Percentiles rank a stretch among this genome's conserved stretches.
Conservation (phyloP, 35 echinoderm and acorn worm species). For the Stichopus chloronotus region DNA sequence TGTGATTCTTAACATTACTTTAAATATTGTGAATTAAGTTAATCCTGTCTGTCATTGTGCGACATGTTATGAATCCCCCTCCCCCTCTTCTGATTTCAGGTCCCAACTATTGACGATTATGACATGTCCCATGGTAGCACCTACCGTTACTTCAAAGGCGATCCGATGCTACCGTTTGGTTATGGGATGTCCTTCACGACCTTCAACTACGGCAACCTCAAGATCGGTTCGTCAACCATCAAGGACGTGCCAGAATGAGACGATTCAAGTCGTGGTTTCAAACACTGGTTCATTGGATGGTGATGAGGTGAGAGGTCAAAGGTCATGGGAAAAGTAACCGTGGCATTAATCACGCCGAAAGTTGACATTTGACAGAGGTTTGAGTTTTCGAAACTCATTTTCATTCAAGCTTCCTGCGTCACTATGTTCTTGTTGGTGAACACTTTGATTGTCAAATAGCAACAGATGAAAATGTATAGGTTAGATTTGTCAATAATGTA, state of each 20-base stretch:
- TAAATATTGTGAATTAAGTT: too few species aligned
- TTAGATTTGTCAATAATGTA: too few species aligned
- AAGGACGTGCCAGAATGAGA: slow-evolving; percentile 62
- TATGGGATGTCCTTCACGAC: slow-evolving; percentile 66
- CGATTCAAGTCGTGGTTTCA: slow-evolving; percentile 38
- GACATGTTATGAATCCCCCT: neutral
- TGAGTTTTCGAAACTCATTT: too few species aligned
- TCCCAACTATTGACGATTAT: slow-evolving; percentile 16
- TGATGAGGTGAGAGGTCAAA: slow-evolving; percentile 56
- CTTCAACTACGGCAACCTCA: slow-evolving; percentile 51
- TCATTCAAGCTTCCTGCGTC: too few species aligned
- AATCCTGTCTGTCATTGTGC: too few species aligned
- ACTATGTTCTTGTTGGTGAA: too few species aligned
- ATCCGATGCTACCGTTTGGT: slow-evolving; percentile 61
- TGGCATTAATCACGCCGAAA: too few species aligned
- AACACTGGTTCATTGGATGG: slow-evolving; percentile 60
- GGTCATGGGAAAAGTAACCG: neutral
- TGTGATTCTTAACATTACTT: too few species aligned
- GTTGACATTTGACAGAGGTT: too few species aligned
- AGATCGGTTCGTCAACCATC: neutral
- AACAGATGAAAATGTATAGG: too few species aligned
- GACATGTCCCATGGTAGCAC: slow-evolving; percentile 58
- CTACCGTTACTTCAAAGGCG: slow-evolving; percentile 59
- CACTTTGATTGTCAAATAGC: too few species aligned
- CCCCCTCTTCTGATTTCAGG: neutral